Evolutionary conservation across 2,888 invertebrate species (phyloP).

Genomic region (Lycaena phlaeas): DNA sequence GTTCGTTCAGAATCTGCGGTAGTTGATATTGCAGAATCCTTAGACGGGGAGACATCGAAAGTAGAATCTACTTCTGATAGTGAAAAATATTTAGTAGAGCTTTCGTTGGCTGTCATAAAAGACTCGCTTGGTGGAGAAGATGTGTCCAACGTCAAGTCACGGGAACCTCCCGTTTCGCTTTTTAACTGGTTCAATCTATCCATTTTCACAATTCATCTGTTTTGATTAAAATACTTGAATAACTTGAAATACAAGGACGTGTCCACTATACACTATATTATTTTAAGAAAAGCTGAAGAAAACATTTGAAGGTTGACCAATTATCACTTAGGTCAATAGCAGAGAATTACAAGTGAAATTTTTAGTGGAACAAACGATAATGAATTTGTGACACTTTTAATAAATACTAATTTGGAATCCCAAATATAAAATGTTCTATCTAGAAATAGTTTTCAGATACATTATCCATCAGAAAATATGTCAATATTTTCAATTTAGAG

Average conservation of each 20-base stretch:
- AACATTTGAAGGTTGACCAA: conserved; percentile 52
- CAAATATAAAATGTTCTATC: conserved; percentile 15
- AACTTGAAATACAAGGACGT: conserved; percentile 17
- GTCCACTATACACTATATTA: conserved; percentile 22
- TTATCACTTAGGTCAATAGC: conserved; percentile 66
- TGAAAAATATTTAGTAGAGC: conserved; percentile 58
- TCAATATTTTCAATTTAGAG: conserved; percentile 19
- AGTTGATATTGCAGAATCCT: conserved; percentile 35
- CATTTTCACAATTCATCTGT: conserved; percentile 66
- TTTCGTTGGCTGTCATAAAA: conserved; percentile 59
- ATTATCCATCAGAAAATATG: conserved; percentile 18
- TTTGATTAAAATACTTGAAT: conserved; percentile 28
- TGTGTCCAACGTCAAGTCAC: conserved; percentile 53
- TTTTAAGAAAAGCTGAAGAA: conserved; percentile 39
- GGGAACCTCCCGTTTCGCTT: conserved; percentile 46
- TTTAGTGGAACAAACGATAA: conserved; percentile 55
- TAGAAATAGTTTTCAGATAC: conserved; percentile 23
- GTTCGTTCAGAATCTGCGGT: conserved; percentile 33
- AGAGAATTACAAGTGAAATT: conserved; percentile 60
- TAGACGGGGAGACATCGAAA: conserved; percentile 46
- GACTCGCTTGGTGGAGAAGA: conserved; percentile 50
- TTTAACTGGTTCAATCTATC: conserved; percentile 63
- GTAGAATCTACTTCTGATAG: conserved; percentile 55
- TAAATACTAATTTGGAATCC: conserved; percentile 29
- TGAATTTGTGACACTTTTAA: conserved; percentile 62